Base-by-base conservation (phyloP, 2,888 invertebrate genomes). In the Tuberolachnus salignus region DNA sequence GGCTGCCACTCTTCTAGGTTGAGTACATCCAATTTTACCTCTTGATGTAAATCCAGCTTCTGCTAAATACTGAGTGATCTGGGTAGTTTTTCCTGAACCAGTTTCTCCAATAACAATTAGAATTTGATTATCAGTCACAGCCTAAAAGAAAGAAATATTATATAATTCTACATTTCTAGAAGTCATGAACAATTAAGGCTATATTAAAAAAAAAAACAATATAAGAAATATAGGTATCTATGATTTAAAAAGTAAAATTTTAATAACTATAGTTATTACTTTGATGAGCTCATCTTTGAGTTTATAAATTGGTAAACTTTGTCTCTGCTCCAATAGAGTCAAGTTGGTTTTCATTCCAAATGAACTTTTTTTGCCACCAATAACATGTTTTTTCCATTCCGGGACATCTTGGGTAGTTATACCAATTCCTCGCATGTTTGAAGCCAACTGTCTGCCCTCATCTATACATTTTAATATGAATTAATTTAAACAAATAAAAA, bases 31-130 rank as follows among this genome's bases (percentile, higher is more conserved):
- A 80, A 99, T 94, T 87, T 95, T 95, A 6, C 94, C 98, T 49
- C 96, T 89, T 0, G 93, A 90, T 0, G 94, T 95, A 83, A 96
- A 94, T 0, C 98, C 98, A 81, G 94, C 92, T 87, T 98, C 98
- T 0, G 96, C 95, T 57, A 99, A 88, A 86, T 98, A 99, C 85
- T 99, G 99, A 0, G 99, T 99, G 82, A 99, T 98, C 86, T 99
- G 99, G 0, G 99, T 99, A 0, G 99, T 99, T 87, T 99, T 99
- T 0, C 99, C 99, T 0, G 97, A 97, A 0, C 97, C 97, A 0
- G 99, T 99, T 87, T 99, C 99, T 0, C 99, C 99, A 85, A 99
- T 98, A 0, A 99, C 98, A 82, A 99, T 98, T 61, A 99, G 87
- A 83, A 99, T 97, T 87, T 95, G 95, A 88, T 99, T 98, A 85